Conservation (phyloP, 1,140 invertebrate species). For the Drosophila insularis region DNA sequence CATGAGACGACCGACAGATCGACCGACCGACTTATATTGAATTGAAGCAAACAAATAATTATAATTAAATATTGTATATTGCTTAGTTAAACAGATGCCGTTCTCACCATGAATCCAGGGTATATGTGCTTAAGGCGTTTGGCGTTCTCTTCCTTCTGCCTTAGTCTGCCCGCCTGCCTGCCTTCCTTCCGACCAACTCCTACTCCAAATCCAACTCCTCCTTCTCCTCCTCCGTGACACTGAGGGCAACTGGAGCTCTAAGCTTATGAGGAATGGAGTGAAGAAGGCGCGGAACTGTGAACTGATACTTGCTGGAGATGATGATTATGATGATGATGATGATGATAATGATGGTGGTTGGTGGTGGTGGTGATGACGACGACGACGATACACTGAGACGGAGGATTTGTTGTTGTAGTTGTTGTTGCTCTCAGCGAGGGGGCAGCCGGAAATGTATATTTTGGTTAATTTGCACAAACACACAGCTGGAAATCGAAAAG, state of each 20-base stretch:
- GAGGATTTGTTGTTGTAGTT: conserved; percentile 31
- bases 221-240: conserved; percentile 2
- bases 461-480: conserved; percentile 78
- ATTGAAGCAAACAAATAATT: conserved; percentile 75
- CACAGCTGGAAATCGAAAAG: conserved; percentile 75
- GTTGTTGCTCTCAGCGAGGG: conserved; percentile 42
- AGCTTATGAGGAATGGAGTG: conserved; percentile 14
- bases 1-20: conserved; percentile 11
- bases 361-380: conserved; percentile 30
- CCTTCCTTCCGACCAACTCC: conserved; percentile 4
- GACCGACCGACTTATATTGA: conserved; percentile 28
- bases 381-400: conserved; percentile 19
- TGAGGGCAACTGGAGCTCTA: not conserved
- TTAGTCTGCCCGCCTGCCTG: no score
- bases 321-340: conserved; percentile 20
- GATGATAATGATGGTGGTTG: conserved; percentile 39
- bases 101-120: conserved; percentile 75
- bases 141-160: not conserved
- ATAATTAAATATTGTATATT: conserved; percentile 67
- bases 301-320: conserved; percentile 16
- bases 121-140: conserved; percentile 46
- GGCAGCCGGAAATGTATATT: conserved; percentile 75
- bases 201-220: not conserved
- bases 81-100: conserved; percentile 65
- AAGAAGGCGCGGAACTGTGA: not conserved